Percentiles rank a stretch among this genome's conserved stretches.
Evolutionary conservation across 2,797 vertebrate genomes (phyloP).

Genomic region (Notolepis coatsorum): DNA sequence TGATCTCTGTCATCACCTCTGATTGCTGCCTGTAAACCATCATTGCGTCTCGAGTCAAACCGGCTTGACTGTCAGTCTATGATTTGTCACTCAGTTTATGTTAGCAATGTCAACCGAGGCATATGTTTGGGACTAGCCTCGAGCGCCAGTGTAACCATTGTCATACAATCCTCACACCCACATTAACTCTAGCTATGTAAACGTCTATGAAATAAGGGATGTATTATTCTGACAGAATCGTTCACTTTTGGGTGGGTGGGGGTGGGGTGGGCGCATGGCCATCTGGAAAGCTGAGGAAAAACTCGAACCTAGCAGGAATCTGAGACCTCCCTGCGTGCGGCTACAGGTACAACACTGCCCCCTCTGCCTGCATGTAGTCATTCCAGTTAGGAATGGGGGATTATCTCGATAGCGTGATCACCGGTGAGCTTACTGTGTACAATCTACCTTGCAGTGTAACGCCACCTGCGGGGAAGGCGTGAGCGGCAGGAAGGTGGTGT

Average conservation of each 20-base stretch:
- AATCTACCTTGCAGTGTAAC: constrained; percentile 82
- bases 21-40: constrained; percentile 32
- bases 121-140: neutral
- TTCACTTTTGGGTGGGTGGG: constrained; percentile 9
- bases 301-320: constrained; percentile 1
- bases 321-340: constrained; percentile 6
- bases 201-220: constrained; percentile 1
- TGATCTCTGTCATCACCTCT: constrained; percentile 19
- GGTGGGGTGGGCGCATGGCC: neutral
- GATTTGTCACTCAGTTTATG: constrained; percentile 7
- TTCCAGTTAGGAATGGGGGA: neutral
- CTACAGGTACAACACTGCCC: constrained; percentile 62
- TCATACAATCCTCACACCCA: constrained; percentile 13
- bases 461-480: constrained; percentile 80
- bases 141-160: neutral
- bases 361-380: constrained; percentile 38
- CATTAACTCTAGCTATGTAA: neutral
- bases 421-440: neutral
- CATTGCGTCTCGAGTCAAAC: constrained; percentile 13
- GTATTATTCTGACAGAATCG: neutral
- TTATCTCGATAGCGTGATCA: neutral
- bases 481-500: constrained; percentile 79
- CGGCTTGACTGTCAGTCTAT: constrained; percentile 19
- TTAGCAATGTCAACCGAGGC: neutral
- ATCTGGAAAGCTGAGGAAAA: constrained; percentile 17